Evolutionary conservation across 1,140 invertebrate species (phyloP).

Genomic region (Aphis craccivora): DNA sequence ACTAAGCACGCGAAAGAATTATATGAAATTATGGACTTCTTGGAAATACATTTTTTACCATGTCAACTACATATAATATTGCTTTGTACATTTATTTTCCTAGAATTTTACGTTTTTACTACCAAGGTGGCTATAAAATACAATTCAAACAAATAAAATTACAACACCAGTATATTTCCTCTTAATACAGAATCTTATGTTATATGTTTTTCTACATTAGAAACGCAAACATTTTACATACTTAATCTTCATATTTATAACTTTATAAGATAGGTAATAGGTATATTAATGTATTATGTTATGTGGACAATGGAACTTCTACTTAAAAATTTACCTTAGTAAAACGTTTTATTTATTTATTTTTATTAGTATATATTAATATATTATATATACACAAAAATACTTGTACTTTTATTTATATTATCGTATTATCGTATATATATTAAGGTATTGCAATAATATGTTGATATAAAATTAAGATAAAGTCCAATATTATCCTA

Average conservation of each 20-base stretch:
- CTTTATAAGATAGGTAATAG: not conserved
- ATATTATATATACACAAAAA: not conserved
- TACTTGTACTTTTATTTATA: not conserved
- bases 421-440: too few relatives aligned
- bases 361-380: not conserved
- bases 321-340: not conserved
- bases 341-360: too few relatives aligned
- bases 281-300: too few relatives aligned
- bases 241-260: not conserved
- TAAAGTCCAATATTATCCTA: too few relatives aligned
- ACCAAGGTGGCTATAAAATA: not conserved
- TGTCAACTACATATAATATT: not conserved
- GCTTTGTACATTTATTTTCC: not conserved
- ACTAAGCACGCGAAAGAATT: not conserved
- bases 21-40: not conserved
- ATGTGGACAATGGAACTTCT: not conserved
- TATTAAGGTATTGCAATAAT: not conserved
- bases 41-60: not conserved
- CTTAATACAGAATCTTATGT: not conserved
- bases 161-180: not conserved
- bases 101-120: not conserved
- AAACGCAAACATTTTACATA: not conserved
- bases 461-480: not conserved
- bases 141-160: not conserved
- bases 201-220: not conserved